Conservation (phyloP, 2,888 invertebrate genomes). For the Rhopalosiphum nymphaeae region DNA sequence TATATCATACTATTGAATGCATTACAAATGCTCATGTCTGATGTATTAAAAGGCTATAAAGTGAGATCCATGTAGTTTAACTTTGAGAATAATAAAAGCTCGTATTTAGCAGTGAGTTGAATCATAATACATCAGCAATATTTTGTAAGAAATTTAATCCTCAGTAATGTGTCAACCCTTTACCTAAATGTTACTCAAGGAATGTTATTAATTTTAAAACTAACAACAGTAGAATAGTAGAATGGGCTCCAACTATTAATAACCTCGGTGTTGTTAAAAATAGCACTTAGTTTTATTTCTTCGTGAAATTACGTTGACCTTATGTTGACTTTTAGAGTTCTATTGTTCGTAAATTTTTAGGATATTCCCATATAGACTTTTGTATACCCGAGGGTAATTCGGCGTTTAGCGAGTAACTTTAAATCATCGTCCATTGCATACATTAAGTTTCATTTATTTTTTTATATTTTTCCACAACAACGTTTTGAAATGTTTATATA, state of each 20-base stretch:
- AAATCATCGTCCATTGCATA: neutral
- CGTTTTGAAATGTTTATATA: neutral
- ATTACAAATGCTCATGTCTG: neutral
- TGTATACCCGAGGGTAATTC: neutral
- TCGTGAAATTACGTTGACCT: conserved; percentile 47
- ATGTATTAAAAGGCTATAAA: neutral
- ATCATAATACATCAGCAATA: neutral
- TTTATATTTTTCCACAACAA: neutral
- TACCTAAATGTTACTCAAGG: conserved; percentile 33
- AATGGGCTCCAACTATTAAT: conserved; percentile 43
- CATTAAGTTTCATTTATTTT: neutral
- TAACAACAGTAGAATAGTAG: neutral
- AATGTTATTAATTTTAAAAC: conserved; percentile 31
- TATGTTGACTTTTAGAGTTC: conserved; percentile 61
- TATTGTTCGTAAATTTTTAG: conserved; percentile 32
- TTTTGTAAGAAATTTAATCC: conserved; percentile 6
- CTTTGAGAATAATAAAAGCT: neutral
- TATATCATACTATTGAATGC: neutral
- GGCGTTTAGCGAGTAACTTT: neutral
- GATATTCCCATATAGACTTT: conserved; percentile 23
- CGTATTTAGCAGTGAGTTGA: neutral
- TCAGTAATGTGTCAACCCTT: conserved; percentile 20
- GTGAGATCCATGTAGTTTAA: neutral
- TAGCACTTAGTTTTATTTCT: conserved; percentile 32
- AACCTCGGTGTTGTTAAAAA: conserved; percentile 44